Conservation (phyloP, 1,140 invertebrate species). For the Rhopalosiphum maidis region DNA sequence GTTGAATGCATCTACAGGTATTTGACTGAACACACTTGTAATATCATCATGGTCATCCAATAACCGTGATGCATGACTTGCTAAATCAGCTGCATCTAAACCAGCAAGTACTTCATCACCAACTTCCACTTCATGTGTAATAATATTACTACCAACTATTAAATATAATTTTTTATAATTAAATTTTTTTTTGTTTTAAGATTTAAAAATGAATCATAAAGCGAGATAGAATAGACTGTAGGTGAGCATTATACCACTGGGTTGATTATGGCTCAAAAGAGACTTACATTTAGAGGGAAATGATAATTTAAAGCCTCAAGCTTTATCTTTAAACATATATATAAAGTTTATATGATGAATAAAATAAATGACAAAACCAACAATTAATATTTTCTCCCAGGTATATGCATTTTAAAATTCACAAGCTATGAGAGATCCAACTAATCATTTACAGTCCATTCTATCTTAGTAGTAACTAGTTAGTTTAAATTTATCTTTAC, state of each 20-base stretch:
- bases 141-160: constrained; percentile 46
- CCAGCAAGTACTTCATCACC: constrained; percentile 64
- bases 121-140: constrained; percentile 61
- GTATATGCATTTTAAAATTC: not conserved
- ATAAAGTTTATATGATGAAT: not conserved
- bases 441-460: not conserved
- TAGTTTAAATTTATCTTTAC: constrained; percentile 1
- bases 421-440: not conserved
- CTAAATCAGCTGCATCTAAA: constrained; percentile 62
- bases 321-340: not conserved
- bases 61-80: constrained; percentile 62
- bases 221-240: not conserved
- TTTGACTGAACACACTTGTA: constrained; percentile 85
- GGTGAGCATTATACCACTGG: not conserved
- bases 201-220: not conserved
- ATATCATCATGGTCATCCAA: constrained; percentile 87
- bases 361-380: not conserved
- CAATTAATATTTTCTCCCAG: not conserved
- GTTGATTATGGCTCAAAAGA: not conserved
- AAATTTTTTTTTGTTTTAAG: not conserved
- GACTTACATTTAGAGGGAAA: not conserved
- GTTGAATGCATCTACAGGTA: constrained; percentile 89
- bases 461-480: not conserved
- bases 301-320: not conserved
- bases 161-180: not conserved